Base-by-base conservation (phyloP, 2,113 vertebrate genomes). In the Macrotus californicus region DNA sequence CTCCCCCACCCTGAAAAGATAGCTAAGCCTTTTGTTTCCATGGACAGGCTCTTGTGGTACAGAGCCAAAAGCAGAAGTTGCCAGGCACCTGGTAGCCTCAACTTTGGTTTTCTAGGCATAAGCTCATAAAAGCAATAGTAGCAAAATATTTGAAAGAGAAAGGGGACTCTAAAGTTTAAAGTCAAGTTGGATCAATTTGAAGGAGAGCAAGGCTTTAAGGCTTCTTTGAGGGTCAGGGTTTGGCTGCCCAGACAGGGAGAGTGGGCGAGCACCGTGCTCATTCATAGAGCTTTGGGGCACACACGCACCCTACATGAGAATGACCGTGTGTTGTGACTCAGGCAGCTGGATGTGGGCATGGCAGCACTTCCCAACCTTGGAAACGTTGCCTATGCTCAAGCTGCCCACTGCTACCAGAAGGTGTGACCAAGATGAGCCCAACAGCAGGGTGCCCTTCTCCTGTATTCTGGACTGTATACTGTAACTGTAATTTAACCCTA, bases 321-420 rank as follows among this genome's bases (percentile, higher is more conserved):
- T 2, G 0, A 34, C 34, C 36, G 3, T 3, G 19, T 13, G 19
- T 8, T 31, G 9, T 16, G 31, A 12, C 50, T 56, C 7, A 14
- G 67, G 31, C 29, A 87, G 73, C 4, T 36, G 10, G 11, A 34
- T 43, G 36, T 76, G 31, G 54, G 9, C 16, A 14, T 1, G 34
- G 43, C 94, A 92, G 48, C 29, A 34, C 43, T 14, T 93, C 70
- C 9, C 54, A 48, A n/a, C 1, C 46, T n/a, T 59, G 19, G 4
- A 31, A n/a, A 48, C 0, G 0, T 34, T 67, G n/a, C 18, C 29
- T 50, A 6, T 87, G 31, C 36, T 22, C 41, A 73, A 56, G 31
- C 16, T 43, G 15, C 26, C 34, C 36, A 34, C 81, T 77, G 79
- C 2, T n/a, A n/a, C 1, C 13, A 67, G 24, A 73, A 16, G 86